phyloP scores from a whole-genome alignment of 2,113 vertebrate species.

The Pomatostomus ruficeps region DNA sequence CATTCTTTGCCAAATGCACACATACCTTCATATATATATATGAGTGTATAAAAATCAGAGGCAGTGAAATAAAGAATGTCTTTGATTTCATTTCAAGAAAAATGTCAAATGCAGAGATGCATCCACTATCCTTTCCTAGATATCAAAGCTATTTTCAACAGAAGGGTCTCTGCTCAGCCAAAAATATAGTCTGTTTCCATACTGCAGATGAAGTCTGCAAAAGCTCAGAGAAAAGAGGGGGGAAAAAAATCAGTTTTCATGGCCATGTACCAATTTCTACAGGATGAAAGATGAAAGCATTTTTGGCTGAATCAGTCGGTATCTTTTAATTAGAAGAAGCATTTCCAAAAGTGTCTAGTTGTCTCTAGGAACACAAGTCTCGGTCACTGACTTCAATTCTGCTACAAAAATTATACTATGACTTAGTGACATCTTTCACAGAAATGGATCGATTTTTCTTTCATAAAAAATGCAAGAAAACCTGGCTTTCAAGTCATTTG shows the following conservation, averaged over 20 bases:
- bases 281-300: conserved; percentile 53
- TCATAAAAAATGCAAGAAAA: conserved; percentile 63
- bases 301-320: conserved; percentile 29
- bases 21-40: background rate
- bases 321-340: conserved; percentile 47
- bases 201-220: conserved; percentile 36
- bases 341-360: conserved; percentile 34
- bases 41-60: background rate
- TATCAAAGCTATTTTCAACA: conserved; percentile 59
- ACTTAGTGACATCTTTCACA: conserved; percentile 48
- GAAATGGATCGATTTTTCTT: conserved; percentile 49
- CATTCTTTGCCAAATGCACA: background rate
- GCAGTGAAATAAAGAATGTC: conserved; percentile 1
- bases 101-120: background rate
- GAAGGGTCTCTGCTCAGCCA: conserved; percentile 41
- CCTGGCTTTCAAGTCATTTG: conserved; percentile 55
- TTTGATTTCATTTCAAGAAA: conserved; percentile 47
- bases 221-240: conserved; percentile 10
- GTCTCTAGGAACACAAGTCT: conserved; percentile 34
- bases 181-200: conserved; percentile 57
- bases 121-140: conserved; percentile 38
- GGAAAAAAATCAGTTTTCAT: conserved; percentile 13
- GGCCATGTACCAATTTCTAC: conserved; percentile 46
- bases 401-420: conserved; percentile 31
- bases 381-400: conserved; percentile 35